These are phyloP conservation scores for Polypterus senegalus DNA, from an alignment of 2,113 vertebrate genomes.

Conservation along the genomic window DNA sequence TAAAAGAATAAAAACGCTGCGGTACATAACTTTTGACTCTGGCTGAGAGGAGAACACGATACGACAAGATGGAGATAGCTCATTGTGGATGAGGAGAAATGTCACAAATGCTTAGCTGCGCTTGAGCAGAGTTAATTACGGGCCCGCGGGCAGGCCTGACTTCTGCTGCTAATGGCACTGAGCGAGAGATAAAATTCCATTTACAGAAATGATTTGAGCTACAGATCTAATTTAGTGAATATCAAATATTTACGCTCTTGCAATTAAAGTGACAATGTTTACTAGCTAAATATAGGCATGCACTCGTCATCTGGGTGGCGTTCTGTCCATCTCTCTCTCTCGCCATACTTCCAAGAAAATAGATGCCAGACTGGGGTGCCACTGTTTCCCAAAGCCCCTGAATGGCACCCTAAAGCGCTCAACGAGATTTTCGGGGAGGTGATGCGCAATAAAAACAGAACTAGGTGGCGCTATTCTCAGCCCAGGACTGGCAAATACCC, in stretches of 20 bases:
- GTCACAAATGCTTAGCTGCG: constrained; percentile 98
- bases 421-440: too few relatives aligned
- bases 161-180: constrained; percentile 80
- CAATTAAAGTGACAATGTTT: constrained; percentile 71
- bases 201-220: constrained; percentile 79
- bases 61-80: constrained; percentile 95
- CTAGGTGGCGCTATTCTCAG: too few relatives aligned
- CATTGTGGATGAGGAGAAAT: constrained; percentile 90
- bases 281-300: constrained; percentile 26
- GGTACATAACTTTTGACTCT: constrained; percentile 39
- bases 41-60: constrained; percentile 41
- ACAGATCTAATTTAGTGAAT: constrained; percentile 89
- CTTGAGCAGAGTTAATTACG: constrained; percentile 94
- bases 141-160: constrained; percentile 70
- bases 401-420: too few relatives aligned
- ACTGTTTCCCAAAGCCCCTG: too few relatives aligned
- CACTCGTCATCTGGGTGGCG: too few relatives aligned
- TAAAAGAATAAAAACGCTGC: constrained; percentile 44
- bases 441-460: too few relatives aligned
- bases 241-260: constrained; percentile 85
- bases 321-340: too few relatives aligned
- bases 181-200: constrained; percentile 88
- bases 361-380: too few relatives aligned
- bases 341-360: too few relatives aligned
- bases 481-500: too few relatives aligned